Conservation (phyloP, 2,797 vertebrate species). For the Forpus xanthops region DNA sequence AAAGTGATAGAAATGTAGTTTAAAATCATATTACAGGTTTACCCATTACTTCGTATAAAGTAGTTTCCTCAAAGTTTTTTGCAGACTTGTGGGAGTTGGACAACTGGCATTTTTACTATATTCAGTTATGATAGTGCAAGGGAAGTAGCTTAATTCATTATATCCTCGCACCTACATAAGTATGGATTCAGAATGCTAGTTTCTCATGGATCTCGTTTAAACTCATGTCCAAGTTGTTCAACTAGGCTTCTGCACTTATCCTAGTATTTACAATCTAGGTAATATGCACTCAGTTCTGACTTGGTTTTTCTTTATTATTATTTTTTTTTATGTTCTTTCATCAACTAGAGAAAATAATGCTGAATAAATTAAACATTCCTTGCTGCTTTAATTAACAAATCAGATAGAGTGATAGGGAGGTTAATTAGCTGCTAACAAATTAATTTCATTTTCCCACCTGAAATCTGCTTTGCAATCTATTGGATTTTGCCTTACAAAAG, state of each 20-base stretch:
- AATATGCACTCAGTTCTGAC: background rate
- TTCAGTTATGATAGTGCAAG: background rate
- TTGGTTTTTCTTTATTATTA: background rate
- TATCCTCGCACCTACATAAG: background rate
- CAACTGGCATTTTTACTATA: background rate
- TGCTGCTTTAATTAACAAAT: conserved; percentile 39
- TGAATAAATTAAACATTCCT: background rate
- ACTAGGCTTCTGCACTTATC: background rate
- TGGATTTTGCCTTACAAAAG: conserved; percentile 36
- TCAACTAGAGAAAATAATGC: background rate
- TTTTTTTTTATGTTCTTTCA: background rate
- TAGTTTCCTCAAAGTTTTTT: background rate
- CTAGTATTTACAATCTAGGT: background rate
- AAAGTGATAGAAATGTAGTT: background rate
- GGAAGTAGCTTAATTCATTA: background rate
- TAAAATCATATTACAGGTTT: background rate
- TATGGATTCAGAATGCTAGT: background rate
- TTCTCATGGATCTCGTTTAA: background rate
- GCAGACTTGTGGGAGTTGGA: background rate
- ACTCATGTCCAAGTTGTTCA: background rate
- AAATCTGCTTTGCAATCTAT: conserved; percentile 56
- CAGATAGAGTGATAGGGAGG: conserved; percentile 47
- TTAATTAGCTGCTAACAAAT: conserved; percentile 72
- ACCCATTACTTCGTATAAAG: background rate
- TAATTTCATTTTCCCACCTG: conserved; percentile 68